Evolutionary conservation across 2,888 invertebrate genomes (phyloP), one percentile per base, ranked within the genome.

Genomic region (Sabatieria punctata): DNA sequence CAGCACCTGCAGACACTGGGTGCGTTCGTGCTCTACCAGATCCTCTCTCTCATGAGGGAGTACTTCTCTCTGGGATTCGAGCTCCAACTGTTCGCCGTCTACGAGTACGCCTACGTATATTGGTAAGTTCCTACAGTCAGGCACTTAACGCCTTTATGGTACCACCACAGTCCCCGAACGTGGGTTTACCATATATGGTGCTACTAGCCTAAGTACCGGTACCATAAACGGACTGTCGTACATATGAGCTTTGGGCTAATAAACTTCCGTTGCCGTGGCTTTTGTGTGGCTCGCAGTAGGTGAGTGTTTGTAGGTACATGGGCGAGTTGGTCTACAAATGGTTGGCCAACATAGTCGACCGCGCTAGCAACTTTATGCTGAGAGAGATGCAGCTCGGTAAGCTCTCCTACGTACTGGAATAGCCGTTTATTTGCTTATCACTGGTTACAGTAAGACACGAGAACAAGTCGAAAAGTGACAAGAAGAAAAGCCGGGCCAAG

Each of bases 1-100:
- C 77, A 78, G 37, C 82, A 83, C 65, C 68, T 79, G 41, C 82
- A 85, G 1, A 88, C 84, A 66, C 85, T 85, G 64, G 83, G 83
- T 46, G 89, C 89, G 1, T 95, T 93, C 91, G 78, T 91, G 35
- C 73, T 95, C 52, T 89, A 91, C 70, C 88, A 93, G 67, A 85
- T 88, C 40, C 74, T 89, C 42, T 73, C 82, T 39, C 79, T 86
- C 27, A 91, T 93, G 86, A 81, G 88, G 58, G 80, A 86, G 64
- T 93, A 88, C 68, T 74, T 91, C 33, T 75, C 93, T 56, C 81
- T 88, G 22, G 93, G 93, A 1, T 83, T 97, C 59, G 91, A 93
- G 65, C 74, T 95, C 46, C 91, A 95, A 67, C 71, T 97, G 27
- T 95, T 93, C 69, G 85, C 88, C 49, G 79, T 82, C 23, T 91